Conservation (phyloP, 2,113 vertebrate genomes). For the Ptilorrhoa leucosticta region DNA sequence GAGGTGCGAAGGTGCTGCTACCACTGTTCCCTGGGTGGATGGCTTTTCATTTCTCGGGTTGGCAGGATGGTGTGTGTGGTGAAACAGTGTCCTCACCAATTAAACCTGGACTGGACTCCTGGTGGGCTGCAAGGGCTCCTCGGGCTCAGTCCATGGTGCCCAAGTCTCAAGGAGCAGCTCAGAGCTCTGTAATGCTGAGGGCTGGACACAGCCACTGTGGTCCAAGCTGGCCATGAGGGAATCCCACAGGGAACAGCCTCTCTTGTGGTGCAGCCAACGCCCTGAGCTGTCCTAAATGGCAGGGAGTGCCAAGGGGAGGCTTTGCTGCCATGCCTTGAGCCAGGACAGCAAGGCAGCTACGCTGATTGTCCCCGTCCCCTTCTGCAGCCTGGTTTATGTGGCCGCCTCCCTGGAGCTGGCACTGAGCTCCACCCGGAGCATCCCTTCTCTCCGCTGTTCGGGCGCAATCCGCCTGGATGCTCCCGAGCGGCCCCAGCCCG, state of each 20-base stretch:
- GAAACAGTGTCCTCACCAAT: not conserved
- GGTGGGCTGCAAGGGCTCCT: not conserved
- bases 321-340: not conserved
- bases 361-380: not conserved
- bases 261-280: not conserved
- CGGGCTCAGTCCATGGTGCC: fast-evolving
- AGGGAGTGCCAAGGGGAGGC: fast-evolving
- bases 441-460: not conserved
- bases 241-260: not conserved
- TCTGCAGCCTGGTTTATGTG: not conserved
- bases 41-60: not conserved
- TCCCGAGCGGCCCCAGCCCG: fast-evolving
- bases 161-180: not conserved
- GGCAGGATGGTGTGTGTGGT: not conserved
- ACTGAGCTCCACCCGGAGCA: not conserved
- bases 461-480: not conserved
- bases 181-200: not conserved
- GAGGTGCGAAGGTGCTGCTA: not conserved
- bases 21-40: not conserved
- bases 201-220: not conserved
- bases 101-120: not conserved
- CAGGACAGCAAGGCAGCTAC: fast-evolving
- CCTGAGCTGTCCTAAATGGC: not conserved
- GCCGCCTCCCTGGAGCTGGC: not conserved
- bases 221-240: not conserved